A percentile compares a stretch with the other conserved stretches of the same genome.
Evolutionary conservation across 2,113 vertebrate genomes (phyloP).

Genomic region (Pelvicachromis taeniatus): DNA sequence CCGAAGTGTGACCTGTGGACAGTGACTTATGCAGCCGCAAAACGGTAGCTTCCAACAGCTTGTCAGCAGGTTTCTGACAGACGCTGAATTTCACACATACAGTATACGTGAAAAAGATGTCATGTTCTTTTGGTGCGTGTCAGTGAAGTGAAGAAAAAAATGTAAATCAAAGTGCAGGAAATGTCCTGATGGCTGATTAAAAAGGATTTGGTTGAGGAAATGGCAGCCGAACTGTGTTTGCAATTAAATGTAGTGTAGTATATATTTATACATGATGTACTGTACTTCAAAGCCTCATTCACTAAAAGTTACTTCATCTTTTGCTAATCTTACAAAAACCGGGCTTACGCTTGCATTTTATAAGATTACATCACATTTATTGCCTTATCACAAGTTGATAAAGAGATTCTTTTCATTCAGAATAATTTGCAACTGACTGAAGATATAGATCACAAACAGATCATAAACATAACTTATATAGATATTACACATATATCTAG

Average conservation of each 20-base stretch:
- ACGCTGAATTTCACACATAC: not conserved
- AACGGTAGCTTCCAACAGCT: conserved; percentile 36
- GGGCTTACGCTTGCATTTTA: not conserved
- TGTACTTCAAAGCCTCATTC: not conserved
- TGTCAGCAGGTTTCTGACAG: conserved; percentile 45
- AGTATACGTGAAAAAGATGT: not conserved
- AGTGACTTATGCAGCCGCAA: conserved; percentile 26
- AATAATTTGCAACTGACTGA: not conserved
- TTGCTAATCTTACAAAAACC: not conserved
- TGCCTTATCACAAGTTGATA: not conserved
- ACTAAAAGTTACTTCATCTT: not conserved
- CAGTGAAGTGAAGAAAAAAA: not conserved
- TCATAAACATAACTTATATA: not conserved
- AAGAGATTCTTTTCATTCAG: not conserved
- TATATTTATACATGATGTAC: not conserved
- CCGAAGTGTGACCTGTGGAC: conserved; percentile 7
- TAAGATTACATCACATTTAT: not conserved
- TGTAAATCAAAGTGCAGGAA: not conserved
- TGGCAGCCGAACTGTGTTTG: not conserved
- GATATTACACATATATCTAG: not conserved
- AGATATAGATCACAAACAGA: not conserved
- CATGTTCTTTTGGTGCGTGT: not conserved
- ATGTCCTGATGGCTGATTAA: not conserved
- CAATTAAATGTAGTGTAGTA: not conserved
- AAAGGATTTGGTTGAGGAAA: not conserved